A percentile compares a stretch with the other conserved stretches of the same genome.
Evolutionary conservation across 2,888 invertebrate species (phyloP).

Genomic region (Melinopterus prodromus): DNA sequence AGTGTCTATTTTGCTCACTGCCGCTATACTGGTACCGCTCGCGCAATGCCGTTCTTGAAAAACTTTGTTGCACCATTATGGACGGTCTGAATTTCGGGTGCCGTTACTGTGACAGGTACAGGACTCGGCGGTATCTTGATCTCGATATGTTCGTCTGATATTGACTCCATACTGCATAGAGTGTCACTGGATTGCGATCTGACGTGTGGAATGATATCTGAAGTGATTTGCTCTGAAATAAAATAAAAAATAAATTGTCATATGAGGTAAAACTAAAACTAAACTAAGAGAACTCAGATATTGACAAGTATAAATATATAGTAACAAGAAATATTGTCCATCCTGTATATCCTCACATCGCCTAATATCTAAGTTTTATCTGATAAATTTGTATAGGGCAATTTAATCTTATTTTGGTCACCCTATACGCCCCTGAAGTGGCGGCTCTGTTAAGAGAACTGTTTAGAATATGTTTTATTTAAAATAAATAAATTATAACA

Average conservation of each 20-base stretch:
- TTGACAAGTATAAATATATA: no score
- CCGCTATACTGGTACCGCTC: conserved; percentile 32
- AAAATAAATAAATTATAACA: no score
- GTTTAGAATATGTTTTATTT: no score
- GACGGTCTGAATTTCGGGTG: conserved; percentile 52
- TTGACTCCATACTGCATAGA: conserved; percentile 70
- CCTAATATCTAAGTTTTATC: no score
- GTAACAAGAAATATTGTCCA: no score
- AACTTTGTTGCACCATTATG: conserved; percentile 31
- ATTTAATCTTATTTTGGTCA: no score
- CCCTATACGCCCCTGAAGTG: no score
- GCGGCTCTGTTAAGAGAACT: no score
- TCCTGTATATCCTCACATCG: no score
- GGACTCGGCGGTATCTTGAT: conserved; percentile 63
- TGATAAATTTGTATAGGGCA: no score
- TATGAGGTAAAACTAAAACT: neutral
- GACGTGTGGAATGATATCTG: conserved; percentile 57
- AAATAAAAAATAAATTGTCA: conserved; percentile 30
- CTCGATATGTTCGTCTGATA: conserved; percentile 69
- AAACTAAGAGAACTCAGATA: no score
- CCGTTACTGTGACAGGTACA: conserved; percentile 60
- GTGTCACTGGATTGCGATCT: conserved; percentile 67
- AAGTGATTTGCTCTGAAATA: conserved; percentile 58
- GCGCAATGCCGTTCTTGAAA: conserved; percentile 26
- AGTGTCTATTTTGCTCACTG: neutral